Percentiles rank a stretch among this genome's conserved stretches.
Conservation (phyloP, 2,888 invertebrate species). For the Neocrepidodera transversa region DNA sequence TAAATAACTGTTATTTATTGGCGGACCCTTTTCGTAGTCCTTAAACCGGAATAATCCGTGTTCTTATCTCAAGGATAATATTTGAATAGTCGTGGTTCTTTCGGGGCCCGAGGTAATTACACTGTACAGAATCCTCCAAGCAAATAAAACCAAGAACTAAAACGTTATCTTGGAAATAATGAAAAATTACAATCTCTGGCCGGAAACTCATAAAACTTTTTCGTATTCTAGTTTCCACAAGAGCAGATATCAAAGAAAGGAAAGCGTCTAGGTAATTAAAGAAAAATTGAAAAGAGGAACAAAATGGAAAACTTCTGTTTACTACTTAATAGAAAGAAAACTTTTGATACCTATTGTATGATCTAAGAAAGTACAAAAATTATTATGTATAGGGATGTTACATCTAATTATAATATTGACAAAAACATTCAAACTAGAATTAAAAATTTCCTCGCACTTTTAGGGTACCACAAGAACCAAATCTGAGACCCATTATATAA, state of each 20-base stretch:
- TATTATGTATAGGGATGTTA: too few species aligned
- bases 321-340: slow-evolving; percentile 2
- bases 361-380: too few species aligned
- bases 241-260: slow-evolving; percentile 28
- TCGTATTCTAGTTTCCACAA: slow-evolving; percentile 22
- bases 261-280: slow-evolving; percentile 26
- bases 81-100: slow-evolving; percentile 23
- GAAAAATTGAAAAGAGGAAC: slow-evolving; percentile 21
- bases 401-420: too few species aligned
- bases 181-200: slow-evolving; percentile 26
- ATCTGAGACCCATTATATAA: too few species aligned
- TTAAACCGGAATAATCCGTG: neutral
- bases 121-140: slow-evolving; percentile 16
- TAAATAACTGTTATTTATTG: too few species aligned
- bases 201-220: slow-evolving; percentile 28
- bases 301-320: slow-evolving; percentile 6
- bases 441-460: too few species aligned
- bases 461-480: too few species aligned
- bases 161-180: slow-evolving; percentile 26
- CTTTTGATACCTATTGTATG: too few species aligned
- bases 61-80: slow-evolving; percentile 22
- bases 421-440: too few species aligned
- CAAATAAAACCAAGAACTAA: slow-evolving; percentile 24
- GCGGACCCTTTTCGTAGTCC: neutral
- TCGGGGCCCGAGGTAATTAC: slow-evolving; percentile 20